Evolutionary conservation across 2,113 vertebrate species (phyloP), one percentile per base, ranked within the genome.

Genomic region (Rhadina sibilatrix): DNA sequence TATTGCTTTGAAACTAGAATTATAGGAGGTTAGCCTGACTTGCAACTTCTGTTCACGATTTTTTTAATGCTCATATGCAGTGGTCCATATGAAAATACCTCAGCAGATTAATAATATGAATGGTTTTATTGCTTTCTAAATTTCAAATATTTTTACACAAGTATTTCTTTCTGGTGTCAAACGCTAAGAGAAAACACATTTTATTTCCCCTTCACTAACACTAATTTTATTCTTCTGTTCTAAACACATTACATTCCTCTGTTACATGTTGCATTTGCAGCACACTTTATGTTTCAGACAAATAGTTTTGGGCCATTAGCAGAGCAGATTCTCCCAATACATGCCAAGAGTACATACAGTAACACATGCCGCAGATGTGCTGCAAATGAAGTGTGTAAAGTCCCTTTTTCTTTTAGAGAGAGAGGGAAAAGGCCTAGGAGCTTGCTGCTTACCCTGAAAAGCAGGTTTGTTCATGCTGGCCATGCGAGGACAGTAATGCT

Each of bases 401-500:
- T 10, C 38, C 40, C 37, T 46, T 49, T 68, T 72, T 15, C 35
- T 68, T 70, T 63, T 17, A 27, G 15, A 35, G 59, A 64, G 61
- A 65, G 59, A 50, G 83, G 12, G 14, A 64, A 53, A 81, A 84
- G 23, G 33, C 56, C 60, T 69, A 53, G 57, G 35, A 82, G 87
- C 28, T 66, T 31, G 35, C 2, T 78, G 49, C 96, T 97, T 97
- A 99, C 99, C 99, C 97, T 99, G 99, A 96, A 99, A 99, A 27
- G 99, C 97, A 84, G 99, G 99, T 96, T 99, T 99, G 97, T 99
- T 99, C 99, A 99, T 99, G 96, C 98, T 99, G 92, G 99, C 99
- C 99, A 99, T 99, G 78, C 99, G 99, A 93, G 99, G 99, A 97
- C 99, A 99, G 97, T 99, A 99, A 93, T 99, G 99, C 87, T 99